These are phyloP conservation scores for Auanema freiburgensis DNA, from an alignment of 2,888 invertebrate species.

Conservation along the genomic window DNA sequence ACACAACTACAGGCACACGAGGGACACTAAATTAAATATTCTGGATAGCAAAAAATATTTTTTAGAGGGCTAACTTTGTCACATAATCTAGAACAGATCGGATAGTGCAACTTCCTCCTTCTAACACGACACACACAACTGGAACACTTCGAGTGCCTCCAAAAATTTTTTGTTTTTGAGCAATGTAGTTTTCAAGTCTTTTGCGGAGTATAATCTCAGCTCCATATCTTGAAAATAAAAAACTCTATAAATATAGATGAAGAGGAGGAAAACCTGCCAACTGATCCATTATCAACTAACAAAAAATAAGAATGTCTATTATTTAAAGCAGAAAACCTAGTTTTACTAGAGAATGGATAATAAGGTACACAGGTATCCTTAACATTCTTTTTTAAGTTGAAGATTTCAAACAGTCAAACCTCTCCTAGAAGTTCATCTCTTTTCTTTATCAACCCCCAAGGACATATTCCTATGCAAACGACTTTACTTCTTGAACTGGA, in stretches of 20 bases:
- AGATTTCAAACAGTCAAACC: conserved; percentile 12
- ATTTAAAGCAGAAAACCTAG: conserved; percentile 72
- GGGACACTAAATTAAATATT: conserved; percentile 30
- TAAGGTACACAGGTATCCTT: conserved; percentile 54
- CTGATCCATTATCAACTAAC: conserved; percentile 96
- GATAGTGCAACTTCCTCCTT: conserved; percentile 96
- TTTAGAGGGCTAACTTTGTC: conserved; percentile 68
- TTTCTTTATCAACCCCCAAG: conserved; percentile 86
- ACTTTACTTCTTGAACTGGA: conserved; percentile 66
- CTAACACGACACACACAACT: conserved; percentile 93
- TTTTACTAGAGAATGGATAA: conserved; percentile 48
- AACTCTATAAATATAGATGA: not conserved
- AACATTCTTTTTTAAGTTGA: conserved; percentile 11
- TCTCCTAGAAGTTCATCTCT: conserved; percentile 52
- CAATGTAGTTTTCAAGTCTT: conserved; percentile 90
- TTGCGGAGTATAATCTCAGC: conserved; percentile 86
- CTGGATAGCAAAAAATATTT: not conserved
- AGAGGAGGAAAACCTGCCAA: conserved; percentile 70
- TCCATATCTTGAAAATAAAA: conserved; percentile 65
- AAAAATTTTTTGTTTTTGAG: conserved; percentile 56
- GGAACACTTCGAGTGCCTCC: conserved; percentile 66
- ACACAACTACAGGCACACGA: conserved; percentile 77
- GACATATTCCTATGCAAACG: conserved; percentile 94
- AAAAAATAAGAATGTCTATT: conserved; percentile 96
- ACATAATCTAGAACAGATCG: conserved; percentile 94